Conservation (phyloP, 2,888 invertebrate genomes). For the Caenorhabditis angaria region DNA sequence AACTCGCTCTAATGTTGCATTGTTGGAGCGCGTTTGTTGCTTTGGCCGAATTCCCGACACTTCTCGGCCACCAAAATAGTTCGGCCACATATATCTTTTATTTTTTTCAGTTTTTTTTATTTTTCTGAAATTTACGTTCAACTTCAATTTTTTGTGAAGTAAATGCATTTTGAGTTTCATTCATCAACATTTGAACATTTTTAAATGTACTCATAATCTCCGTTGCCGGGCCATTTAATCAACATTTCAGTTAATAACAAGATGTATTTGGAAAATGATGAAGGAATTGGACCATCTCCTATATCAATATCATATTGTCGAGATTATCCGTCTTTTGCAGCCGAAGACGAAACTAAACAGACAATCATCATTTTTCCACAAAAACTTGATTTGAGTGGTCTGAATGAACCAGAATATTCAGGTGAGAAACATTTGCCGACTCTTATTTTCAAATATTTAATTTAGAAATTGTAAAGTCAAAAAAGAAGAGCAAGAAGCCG, state of each 20-base stretch:
- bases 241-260: neutral
- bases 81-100: no score
- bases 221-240: no score
- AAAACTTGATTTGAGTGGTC: conserved; percentile 24
- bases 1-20: no score
- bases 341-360: conserved; percentile 13
- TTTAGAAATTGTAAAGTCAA: neutral
- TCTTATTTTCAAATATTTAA: neutral
- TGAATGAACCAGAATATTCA: conserved; percentile 75
- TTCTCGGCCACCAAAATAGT: no score
- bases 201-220: neutral
- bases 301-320: conserved; percentile 9
- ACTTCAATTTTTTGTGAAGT: conserved; percentile 4
- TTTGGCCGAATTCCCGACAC: no score
- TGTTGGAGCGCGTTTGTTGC: no score
- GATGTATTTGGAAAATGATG: conserved; percentile 31
- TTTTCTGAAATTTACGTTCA: no score
- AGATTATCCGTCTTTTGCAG: conserved; percentile 23
- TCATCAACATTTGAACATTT: neutral
- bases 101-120: no score
- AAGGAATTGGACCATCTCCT: conserved; percentile 28
- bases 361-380: conserved; percentile 23
- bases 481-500: conserved; percentile 14
- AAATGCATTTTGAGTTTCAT: neutral
- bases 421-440: conserved; percentile 77